Base-by-base conservation (phyloP, 2,113 vertebrate genomes). In the Fukomys damarensis region DNA sequence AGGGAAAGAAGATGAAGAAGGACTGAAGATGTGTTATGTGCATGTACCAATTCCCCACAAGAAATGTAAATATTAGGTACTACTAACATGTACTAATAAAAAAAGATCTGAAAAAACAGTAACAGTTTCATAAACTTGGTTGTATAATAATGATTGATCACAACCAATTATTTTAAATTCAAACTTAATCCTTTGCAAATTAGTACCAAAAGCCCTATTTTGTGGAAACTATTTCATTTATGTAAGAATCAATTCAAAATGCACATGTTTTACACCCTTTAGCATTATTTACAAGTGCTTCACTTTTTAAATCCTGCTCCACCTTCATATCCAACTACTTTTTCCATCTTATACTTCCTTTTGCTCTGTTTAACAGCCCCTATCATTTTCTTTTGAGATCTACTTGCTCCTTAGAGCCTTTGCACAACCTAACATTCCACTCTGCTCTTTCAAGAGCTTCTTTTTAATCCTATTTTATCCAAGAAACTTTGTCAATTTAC, bases 401-500 rank as follows among this genome's bases (percentile, higher is more conserved):
- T 76, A 72, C 68, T 54, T 52, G 13, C 35, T 87, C 38, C 41
- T 9, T 82, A 83, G 0, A 59, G 32, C 19, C 82, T 77, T 94
- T 35, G 83, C 2, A 82, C 41, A 94, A 72, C 8, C 54, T 52
- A 79, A 70, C 52, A 56, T n/a, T 85, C 14, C 11, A 43, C 46
- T 91, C 11, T 49, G 46, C 26, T 96, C 46, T 81, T 90, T 86
- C 59, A 76, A 54, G 20, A 58, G 17, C 54, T n/a, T 46, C 65
- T 93, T 82, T 82, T 87, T 76, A 68, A 68, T 68, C 16, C 66
- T 68, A 93, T 54, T n/a, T 77, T 77, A 95, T 28, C n/a, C 30
- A 93, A 95, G 61, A 95, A 92, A 92, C 38, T 68, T n/a, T 72
- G 38, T 32, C 68, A 92, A 79, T 65, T 74, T 79, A 72, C 14